A percentile compares a stretch with the other conserved stretches of the same genome.
Evolutionary conservation across 2,888 invertebrate species (phyloP).

Genomic region (Xestia ashworthii): DNA sequence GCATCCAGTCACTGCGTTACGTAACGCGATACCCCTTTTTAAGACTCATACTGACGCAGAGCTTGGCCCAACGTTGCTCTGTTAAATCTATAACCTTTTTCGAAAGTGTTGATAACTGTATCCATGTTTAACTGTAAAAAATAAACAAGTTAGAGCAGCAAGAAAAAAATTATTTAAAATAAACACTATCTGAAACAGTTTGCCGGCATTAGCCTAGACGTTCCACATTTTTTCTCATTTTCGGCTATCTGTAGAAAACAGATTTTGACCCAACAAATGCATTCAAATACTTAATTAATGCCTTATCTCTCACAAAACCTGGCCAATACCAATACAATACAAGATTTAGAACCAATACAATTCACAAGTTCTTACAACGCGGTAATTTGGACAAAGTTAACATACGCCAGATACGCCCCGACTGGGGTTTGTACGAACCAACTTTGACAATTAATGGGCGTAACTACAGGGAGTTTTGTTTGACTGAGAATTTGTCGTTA

Average conservation of each 20-base stretch:
- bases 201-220: neutral
- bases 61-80: too few relatives aligned
- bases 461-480: constrained; percentile 76
- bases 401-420: constrained; percentile 73
- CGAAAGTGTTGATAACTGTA: too few relatives aligned
- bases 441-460: constrained; percentile 83
- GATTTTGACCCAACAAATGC: neutral
- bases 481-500: constrained; percentile 79
- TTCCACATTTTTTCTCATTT: neutral
- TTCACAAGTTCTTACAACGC: constrained; percentile 62
- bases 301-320: constrained; percentile 22
- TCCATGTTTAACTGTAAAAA: too few relatives aligned
- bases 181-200: too few relatives aligned
- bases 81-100: too few relatives aligned
- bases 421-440: constrained; percentile 67
- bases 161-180: too few relatives aligned
- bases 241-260: neutral
- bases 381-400: constrained; percentile 74
- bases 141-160: too few relatives aligned
- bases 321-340: constrained; percentile 49
- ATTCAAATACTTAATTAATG: neutral
- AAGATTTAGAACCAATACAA: constrained; percentile 63
- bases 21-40: too few relatives aligned
- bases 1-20: neutral
- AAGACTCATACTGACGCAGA: neutral